Conservation (phyloP, 2,797 vertebrate genomes). For the Melanotaenia trifasciata region DNA sequence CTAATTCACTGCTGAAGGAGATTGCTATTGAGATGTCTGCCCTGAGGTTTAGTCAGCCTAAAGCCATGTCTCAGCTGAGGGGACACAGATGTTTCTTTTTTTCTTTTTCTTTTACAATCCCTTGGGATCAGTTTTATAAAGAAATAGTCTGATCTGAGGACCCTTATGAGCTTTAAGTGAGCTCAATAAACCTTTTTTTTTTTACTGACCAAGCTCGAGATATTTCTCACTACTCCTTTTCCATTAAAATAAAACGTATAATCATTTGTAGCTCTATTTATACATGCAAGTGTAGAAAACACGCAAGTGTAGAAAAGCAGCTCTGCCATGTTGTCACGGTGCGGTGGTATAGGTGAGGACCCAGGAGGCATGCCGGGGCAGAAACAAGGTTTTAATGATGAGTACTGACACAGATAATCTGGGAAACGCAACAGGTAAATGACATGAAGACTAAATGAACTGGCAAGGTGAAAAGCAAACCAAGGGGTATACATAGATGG, state of each 20-base stretch:
- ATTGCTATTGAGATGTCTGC: constrained; percentile 66
- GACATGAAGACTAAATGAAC: too few species aligned
- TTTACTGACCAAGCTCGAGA: constrained; percentile 14
- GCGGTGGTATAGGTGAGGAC: too few species aligned
- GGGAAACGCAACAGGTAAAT: too few species aligned
- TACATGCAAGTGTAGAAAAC: not conserved
- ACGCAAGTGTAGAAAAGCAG: not conserved
- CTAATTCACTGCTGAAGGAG: constrained; percentile 65
- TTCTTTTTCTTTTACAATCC: constrained; percentile 51
- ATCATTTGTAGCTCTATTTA: not conserved
- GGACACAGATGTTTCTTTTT: constrained; percentile 44
- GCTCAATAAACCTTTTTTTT: constrained; percentile 22
- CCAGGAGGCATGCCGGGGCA: too few species aligned
- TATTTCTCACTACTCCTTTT: constrained; percentile 10
- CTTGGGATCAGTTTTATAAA: constrained; percentile 55
- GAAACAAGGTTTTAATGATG: too few species aligned
- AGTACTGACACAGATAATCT: too few species aligned
- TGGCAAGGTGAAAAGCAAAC: too few species aligned
- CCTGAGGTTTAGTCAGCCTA: constrained; percentile 71
- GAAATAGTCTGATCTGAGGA: constrained; percentile 54
- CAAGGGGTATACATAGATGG: too few species aligned
- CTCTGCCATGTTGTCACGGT: too few species aligned
- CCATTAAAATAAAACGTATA: not conserved
- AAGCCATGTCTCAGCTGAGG: constrained; percentile 50
- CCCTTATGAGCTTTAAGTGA: constrained; percentile 38